Conservation (phyloP, 2,113 vertebrate species). For the Pongo pygmaeus region DNA sequence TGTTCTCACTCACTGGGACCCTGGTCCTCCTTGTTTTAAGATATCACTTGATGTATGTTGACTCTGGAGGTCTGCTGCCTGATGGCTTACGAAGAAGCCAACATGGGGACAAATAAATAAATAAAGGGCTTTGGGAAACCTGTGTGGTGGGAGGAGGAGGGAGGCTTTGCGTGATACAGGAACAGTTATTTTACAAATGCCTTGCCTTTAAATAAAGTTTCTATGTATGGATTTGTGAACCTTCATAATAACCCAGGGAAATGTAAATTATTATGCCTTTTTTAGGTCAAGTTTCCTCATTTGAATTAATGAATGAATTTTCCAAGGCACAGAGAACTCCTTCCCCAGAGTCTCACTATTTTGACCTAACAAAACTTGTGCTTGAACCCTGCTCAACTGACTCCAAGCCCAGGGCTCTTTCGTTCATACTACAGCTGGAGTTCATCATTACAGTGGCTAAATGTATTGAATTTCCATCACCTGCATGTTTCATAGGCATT, state of each 20-base stretch:
- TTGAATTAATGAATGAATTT: neutral
- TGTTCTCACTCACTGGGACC: neutral
- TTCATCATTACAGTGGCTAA: neutral
- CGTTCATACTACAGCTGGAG: neutral
- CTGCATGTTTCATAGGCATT: neutral
- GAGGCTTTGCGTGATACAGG: neutral
- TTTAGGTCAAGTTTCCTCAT: neutral
- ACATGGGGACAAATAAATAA: neutral
- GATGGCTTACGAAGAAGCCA: neutral
- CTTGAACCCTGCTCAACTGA: neutral
- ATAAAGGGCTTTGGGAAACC: neutral
- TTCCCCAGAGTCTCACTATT: neutral
- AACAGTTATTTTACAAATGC: neutral
- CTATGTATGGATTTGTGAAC: neutral
- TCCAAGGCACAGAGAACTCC: neutral
- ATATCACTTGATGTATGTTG: neutral
- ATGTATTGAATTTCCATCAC: neutral
- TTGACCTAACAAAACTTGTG: neutral
- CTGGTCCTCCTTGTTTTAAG: neutral
- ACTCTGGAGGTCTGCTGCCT: neutral
- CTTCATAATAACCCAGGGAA: neutral
- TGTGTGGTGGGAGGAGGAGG: too few relatives aligned
- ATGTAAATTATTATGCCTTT: neutral
- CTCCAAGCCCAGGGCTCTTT: neutral
- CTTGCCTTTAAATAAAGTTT: neutral